Base-by-base conservation (phyloP, 2,797 vertebrate genomes). In the Hozukius guyotensis region DNA sequence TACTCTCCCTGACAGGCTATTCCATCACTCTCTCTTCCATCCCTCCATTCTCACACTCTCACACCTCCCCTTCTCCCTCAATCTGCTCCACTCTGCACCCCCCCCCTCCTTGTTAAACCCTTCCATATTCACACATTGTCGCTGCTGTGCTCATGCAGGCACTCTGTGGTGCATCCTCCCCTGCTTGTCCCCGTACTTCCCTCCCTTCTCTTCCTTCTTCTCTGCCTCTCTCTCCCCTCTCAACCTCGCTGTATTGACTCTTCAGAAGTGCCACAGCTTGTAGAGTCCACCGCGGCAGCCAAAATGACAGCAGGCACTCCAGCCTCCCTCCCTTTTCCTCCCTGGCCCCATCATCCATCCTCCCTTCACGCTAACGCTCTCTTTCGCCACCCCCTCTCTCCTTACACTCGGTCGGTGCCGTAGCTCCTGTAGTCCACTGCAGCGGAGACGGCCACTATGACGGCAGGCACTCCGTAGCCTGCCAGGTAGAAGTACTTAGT, bases 381-480 rank as follows among this genome's bases (percentile, higher is more conserved):
- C 76, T 49, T 52, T 55, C 14, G 5, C 36, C 68, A 11, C 57
- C 84, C 72, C 69, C 12, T 77, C 38, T 46, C 13, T 93, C 96
- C 98, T 98, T 94, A 99, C 99, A 99, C 99, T 98, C 98, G 96
- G 92, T 98, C 97, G 0, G 98, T 99, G 85, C 99, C 99, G 0
- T 99, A 99, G 92, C 99, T 99, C 90, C 97, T 95, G 89, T 99
- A 99, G 94, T 99, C 98, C 79, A 99, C 98, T 0, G 98, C 98
- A 0, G 98, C 98, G 0, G 99, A 99, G 68, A 99, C 97, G 0
- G 98, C 98, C 86, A 99, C 98, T 2, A 99, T 99, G 86, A 99
- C 96, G 0, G 98, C 98, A 1, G 99, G 98, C 90, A 99, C 97
- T 25, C 99, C 99, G 0, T 99, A 99, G 83, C 99, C 99, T 0